Evolutionary conservation across 2,797 vertebrate genomes (phyloP), one percentile per base, ranked within the genome.

Genomic region (Natrix natrix): DNA sequence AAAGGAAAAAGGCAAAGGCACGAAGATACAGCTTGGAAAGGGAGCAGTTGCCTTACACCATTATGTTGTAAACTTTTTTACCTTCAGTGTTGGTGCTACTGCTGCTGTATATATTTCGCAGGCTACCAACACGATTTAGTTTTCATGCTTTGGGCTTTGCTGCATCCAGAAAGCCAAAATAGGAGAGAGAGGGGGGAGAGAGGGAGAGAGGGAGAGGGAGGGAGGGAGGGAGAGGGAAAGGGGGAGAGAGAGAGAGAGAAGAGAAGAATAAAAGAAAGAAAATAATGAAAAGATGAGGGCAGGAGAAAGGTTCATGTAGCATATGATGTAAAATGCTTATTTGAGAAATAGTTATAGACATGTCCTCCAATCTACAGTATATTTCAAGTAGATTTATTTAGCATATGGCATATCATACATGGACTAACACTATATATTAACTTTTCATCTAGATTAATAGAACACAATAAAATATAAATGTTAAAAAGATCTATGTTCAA

Each of bases 111-210:
- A 99, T 98, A 98, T 98, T 98, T 98, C 98, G 98, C 98, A 99
- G 98, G 97, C 98, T 99, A 98, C 98, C 97, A 96, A 99, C 98
- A 96, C 98, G 98, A 97, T 98, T 99, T 97, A 99, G 98, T 98
- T 98, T 99, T 99, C 99, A 99, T 91, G 98, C 98, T 98, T 97
- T 99, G 98, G 98, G 98, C 97, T 98, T 99, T 98, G 98, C 98
- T 99, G 98, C 98, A 86, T 98, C 98, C 98, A 97, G 97, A 98
- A 96, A 98, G 98, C 98, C 98, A 97, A 97, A 95, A 96, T 95
- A 96, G 97, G 95, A 95, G 96, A 96, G 95, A 95, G 61, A 94
- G 43, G 90, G 93, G 83, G 93, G 93, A 95, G 87, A 97, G 55
- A 4, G 13, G 4, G 13, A 93, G 95, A 16, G 56, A 4, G 55